Evolutionary conservation across 2,888 invertebrate genomes (phyloP), one percentile per base, ranked within the genome.

Genomic region (Allygus modestus): DNA sequence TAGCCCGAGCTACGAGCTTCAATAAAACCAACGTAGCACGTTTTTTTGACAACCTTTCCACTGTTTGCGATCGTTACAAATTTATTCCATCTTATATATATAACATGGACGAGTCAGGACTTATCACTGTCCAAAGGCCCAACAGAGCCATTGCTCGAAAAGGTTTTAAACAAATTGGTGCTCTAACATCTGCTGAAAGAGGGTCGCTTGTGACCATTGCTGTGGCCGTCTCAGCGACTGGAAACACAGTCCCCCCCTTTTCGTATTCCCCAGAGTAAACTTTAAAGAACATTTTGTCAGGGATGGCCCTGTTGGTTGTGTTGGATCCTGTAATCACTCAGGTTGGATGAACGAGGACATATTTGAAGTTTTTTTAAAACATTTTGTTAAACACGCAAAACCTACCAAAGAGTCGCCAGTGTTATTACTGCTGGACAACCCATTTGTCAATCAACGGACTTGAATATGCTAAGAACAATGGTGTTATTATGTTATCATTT

Each of bases 331-430:
- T 33, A 33, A 31, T n/a, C 31, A 4, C 15, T 87, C 86, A 33
- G 87, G 88, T 51, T 87, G 89, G 89, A 89, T 88, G 37, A 85
- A 85, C 15, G 86, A 81, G 17, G 65, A 65, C 17, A 11, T 65
- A 9, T 65, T 65, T 65, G 4, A 26, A 28, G 15, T 12, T 28
- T 65, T 11, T 11, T 28, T 65, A 17, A 65, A 65, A 65, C 65
- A 65, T 28, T 65, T 65, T 65, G 65, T 5, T 12, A 28, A 4
- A 9, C 65, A 65, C 28, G 65, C 23, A 15, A 54, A 17, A 9
- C 23, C 28, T 5, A 26, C 20, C 26, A 65, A 65, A 11, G 28
- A 65, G n/a, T 58, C 58, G n/a, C 58, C 58, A 65, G 65, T 58
- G 5, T 7, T 65, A 9, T 65, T 65, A 65, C 11, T 69, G 1